phyloP scores from a whole-genome alignment of 30 jellyfish, hydroid and myxozoan species.

The Aurelia sp. region DNA sequence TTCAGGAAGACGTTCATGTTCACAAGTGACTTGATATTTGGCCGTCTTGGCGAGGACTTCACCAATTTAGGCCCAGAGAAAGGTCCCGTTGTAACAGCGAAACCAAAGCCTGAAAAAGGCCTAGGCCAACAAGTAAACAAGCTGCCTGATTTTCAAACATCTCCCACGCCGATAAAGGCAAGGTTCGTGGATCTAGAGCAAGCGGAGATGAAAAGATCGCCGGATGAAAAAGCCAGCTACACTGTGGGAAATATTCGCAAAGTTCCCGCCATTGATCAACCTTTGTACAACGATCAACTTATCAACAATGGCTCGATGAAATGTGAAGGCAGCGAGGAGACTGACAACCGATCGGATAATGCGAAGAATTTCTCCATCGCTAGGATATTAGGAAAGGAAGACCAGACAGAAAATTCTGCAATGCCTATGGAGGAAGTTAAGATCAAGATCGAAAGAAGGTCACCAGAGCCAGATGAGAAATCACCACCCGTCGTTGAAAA shows the following conservation, averaged over 20 bases:
- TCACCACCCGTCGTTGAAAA: constrained; percentile 2
- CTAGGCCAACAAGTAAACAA: constrained; percentile 62
- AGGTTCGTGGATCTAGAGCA: constrained; percentile 16
- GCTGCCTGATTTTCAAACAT: constrained; percentile 7
- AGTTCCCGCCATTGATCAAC: constrained; percentile 39
- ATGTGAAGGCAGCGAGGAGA: constrained; percentile 51
- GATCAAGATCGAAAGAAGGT: constrained; percentile 46
- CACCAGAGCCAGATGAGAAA: constrained; percentile 20
- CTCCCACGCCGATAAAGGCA: constrained; percentile 43
- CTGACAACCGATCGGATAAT: constrained; percentile 67
- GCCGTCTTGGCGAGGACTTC: constrained; percentile 68
- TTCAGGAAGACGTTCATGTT: constrained; percentile 73
- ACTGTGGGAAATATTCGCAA: constrained; percentile 8
- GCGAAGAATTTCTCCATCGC: constrained; percentile 71
- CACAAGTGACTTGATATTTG: constrained; percentile 87
- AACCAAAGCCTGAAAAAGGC: constrained; percentile 72
- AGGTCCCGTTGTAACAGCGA: constrained; percentile 28
- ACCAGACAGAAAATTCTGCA: constrained; percentile 12
- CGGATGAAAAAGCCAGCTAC: constrained; percentile 38
- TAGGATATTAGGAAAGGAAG: constrained; percentile 62
- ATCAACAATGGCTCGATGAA: constrained; percentile 28
- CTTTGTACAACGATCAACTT: constrained; percentile 44
- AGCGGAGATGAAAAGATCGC: constrained; percentile 57
- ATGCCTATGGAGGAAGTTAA: constrained; percentile 40
- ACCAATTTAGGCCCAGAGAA: constrained; percentile 43